Evolutionary conservation across 2,113 vertebrate species (phyloP), one percentile per base, ranked within the genome.

Genomic region (Eulemur rufifrons): DNA sequence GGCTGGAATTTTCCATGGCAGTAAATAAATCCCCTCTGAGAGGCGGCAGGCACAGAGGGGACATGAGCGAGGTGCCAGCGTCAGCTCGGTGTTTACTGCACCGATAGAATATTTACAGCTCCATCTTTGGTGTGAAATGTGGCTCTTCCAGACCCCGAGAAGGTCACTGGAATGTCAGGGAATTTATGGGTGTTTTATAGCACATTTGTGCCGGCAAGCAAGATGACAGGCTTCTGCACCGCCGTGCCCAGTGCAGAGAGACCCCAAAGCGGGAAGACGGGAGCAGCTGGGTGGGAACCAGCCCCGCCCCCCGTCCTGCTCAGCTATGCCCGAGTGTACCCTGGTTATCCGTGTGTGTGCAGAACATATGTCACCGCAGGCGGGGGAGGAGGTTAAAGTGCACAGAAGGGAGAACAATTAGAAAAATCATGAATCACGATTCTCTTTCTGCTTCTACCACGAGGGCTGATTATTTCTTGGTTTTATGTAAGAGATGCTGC

Each of bases 61-160:
- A 94, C 89, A 0, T 5, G 95, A 98, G 97, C 12, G 94, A 88
- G 94, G 6, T 87, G 96, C 97, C 98, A 81, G 95, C 96, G 86
- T 95, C 50, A 25, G 96, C 82, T 0, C 90, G 76, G 97, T 97
- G 98, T 98, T 98, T 98, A 98, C 98, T 95, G 98, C 98, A 94
- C 97, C 97, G 97, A 98, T 92, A 96, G 98, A 98, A 97, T 98
- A 98, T 98, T 98, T 98, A 98, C 98, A 97, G 98, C 98, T 97
- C 96, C 90, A 45, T 98, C 98, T 98, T 95, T 66, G 91, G 81
- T 95, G 94, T 69, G 96, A 98, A 98, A 97, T 94, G 98, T 66
- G 97, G 87, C 97, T 98, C 97, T 96, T 93, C 86, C 95, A 91
- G 95, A 64, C 95, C 97, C 98, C 77, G 0, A 5, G 97, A 98